Evolutionary conservation across 2,797 vertebrate genomes (phyloP).

Genomic region (Columba guinea): DNA sequence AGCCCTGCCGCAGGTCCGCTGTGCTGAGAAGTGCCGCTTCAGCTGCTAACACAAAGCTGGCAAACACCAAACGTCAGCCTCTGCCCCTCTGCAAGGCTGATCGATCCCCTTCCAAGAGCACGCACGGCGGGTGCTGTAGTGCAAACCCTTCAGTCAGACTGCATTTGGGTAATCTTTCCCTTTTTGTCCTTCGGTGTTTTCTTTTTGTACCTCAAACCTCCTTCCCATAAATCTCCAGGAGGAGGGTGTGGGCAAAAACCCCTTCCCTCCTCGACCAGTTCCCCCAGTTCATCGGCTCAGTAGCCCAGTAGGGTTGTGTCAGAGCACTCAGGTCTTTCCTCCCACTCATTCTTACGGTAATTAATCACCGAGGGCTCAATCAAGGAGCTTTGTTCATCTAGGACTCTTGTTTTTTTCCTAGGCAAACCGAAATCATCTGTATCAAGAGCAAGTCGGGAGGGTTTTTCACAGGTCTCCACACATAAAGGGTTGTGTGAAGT

Average conservation of each 20-base stretch:
- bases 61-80: not conserved
- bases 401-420: not conserved
- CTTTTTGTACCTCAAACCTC: not conserved
- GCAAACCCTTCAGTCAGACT: not conserved
- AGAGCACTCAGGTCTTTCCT: constrained; percentile 39
- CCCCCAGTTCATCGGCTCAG: not conserved
- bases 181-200: not conserved
- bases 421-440: not conserved
- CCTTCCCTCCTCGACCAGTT: not conserved
- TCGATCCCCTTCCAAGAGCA: not conserved
- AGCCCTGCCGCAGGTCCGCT: rapidly evolving
- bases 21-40: rapidly evolving
- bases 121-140: rapidly evolving
- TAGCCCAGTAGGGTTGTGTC: not conserved
- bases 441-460: not conserved
- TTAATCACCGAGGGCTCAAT: not conserved
- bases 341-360: not conserved
- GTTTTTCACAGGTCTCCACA: not conserved
- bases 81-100: not conserved
- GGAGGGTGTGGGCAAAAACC: not conserved
- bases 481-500: not conserved
- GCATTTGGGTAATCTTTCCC: constrained; percentile 2
- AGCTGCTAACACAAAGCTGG: not conserved
- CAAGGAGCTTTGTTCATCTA: not conserved
- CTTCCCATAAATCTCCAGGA: constrained; percentile 48